These are phyloP conservation scores for Tauraco erythrolophus DNA, from an alignment of 2,113 vertebrate species.

Conservation along the genomic window DNA sequence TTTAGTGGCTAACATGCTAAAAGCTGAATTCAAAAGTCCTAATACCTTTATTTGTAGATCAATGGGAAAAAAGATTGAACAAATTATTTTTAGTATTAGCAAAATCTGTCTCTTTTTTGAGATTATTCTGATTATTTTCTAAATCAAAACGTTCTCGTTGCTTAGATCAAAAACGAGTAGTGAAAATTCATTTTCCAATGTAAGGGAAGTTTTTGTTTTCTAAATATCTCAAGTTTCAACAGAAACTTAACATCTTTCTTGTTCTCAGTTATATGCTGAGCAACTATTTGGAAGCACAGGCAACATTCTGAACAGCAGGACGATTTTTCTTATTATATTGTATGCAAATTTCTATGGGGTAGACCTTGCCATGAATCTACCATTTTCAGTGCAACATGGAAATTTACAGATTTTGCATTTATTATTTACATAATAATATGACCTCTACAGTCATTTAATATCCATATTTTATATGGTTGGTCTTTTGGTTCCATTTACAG, in stretches of 20 bases:
- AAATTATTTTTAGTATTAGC: background rate
- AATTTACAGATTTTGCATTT: background rate
- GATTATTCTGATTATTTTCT: background rate
- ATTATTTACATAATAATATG: background rate
- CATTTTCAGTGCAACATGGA: background rate
- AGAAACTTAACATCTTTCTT: background rate
- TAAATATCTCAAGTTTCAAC: background rate
- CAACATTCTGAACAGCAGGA: background rate
- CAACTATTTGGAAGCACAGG: background rate
- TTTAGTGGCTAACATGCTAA: background rate
- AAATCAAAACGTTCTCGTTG: background rate
- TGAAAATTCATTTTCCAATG: background rate
- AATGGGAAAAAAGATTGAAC: background rate
- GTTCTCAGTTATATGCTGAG: background rate
- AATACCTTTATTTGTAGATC: background rate
- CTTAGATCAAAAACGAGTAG: background rate
- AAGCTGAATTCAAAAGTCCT: background rate
- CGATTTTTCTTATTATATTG: background rate
- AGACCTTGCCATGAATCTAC: background rate
- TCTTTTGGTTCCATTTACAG: background rate
- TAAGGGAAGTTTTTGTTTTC: background rate
- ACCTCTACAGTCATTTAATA: background rate
- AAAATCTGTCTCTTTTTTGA: background rate
- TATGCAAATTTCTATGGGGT: background rate
- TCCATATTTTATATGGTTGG: background rate